Evolutionary conservation across 2,113 vertebrate species (phyloP).

Genomic region (Sorex araneus): DNA sequence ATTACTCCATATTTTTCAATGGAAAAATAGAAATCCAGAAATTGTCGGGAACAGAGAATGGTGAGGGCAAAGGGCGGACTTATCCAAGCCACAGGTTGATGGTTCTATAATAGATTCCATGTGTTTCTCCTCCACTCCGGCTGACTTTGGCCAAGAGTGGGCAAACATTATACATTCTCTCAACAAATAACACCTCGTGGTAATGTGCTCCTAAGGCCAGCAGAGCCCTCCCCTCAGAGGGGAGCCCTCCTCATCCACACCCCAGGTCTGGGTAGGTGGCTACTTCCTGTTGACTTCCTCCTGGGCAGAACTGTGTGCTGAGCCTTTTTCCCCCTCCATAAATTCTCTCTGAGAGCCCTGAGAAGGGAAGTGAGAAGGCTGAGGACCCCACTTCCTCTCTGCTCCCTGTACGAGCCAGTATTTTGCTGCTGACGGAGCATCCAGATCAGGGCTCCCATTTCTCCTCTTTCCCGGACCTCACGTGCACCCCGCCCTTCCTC

Average conservation of each 20-base stretch:
- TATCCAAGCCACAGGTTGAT: constrained; percentile 83
- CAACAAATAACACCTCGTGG: background rate
- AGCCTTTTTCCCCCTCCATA: constrained; percentile 37
- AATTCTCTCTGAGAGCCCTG: constrained; percentile 53
- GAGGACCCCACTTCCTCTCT: constrained; percentile 61
- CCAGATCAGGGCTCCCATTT: constrained; percentile 44
- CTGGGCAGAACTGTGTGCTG: background rate
- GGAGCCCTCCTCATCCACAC: background rate
- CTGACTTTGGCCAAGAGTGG: constrained; percentile 74
- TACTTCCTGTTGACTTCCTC: constrained; percentile 41
- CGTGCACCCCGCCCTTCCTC: background rate
- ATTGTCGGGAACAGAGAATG: constrained; percentile 37
- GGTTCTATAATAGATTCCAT: constrained; percentile 77
- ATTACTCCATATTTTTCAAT: constrained; percentile 80
- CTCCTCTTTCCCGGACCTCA: constrained; percentile 1
- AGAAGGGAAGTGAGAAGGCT: constrained; percentile 67
- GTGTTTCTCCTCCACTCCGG: constrained; percentile 59
- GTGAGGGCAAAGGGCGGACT: constrained; percentile 50
- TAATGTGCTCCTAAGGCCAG: background rate
- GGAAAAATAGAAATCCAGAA: constrained; percentile 81
- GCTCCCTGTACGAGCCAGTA: background rate
- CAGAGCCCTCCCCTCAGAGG: background rate
- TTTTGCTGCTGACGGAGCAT: background rate
- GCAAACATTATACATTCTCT: constrained; percentile 24
- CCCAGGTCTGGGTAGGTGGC: background rate